These are phyloP conservation scores for Pungitius pungitius DNA, from an alignment of 2,113 vertebrate genomes.

Conservation along the genomic window DNA sequence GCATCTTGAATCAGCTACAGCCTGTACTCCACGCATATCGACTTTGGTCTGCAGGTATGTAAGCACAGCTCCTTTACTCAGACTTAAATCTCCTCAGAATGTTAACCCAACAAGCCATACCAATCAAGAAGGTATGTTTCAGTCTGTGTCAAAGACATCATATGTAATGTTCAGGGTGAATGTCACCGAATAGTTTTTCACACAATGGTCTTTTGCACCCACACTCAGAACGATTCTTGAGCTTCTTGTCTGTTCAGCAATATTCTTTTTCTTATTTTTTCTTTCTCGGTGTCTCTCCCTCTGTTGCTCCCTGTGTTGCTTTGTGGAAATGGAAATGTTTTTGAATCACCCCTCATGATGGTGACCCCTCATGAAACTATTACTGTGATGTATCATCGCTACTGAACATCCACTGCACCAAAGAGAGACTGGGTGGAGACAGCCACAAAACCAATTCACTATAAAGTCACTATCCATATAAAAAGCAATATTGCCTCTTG, in stretches of 20 bases:
- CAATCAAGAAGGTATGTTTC: conserved; percentile 16
- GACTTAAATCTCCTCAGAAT: neutral
- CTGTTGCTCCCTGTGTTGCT: conserved; percentile 7
- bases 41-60: conserved; percentile 86
- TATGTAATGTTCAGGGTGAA: neutral
- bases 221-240: conserved; percentile 53
- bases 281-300: neutral
- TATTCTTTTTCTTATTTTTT: conserved; percentile 13
- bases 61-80: neutral
- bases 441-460: neutral
- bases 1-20: no score
- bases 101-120: neutral
- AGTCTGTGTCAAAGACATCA: conserved; percentile 8
- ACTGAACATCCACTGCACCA: neutral
- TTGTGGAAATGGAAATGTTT: neutral
- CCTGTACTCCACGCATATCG: conserved; percentile 53
- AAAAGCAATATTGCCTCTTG: neutral
- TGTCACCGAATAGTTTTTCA: conserved; percentile 48
- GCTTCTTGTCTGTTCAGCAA: conserved; percentile 56
- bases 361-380: no score
- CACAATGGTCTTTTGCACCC: conserved; percentile 23
- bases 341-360: neutral
- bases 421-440: conserved; percentile 14
- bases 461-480: neutral
- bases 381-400: neutral